Evolutionary conservation across 1,140 invertebrate species (phyloP).

Genomic region (Glomeris maerens): DNA sequence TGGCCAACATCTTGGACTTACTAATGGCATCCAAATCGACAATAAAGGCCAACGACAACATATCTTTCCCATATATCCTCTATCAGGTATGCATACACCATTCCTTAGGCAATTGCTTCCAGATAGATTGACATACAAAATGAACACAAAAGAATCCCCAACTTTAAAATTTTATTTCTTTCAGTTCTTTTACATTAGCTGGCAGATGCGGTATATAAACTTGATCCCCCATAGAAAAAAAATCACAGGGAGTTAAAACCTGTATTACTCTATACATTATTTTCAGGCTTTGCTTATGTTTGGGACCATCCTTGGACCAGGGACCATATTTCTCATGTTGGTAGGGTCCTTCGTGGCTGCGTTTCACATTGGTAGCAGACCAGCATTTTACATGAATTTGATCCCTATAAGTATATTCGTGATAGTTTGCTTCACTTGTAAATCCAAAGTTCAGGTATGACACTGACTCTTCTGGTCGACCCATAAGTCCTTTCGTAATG

Average conservation of each 20-base stretch:
- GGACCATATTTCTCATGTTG: slow-evolving; percentile 47
- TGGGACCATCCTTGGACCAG: slow-evolving; percentile 44
- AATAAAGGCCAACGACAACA: slow-evolving; percentile 40
- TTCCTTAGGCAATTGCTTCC: no score
- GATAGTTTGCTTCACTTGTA: slow-evolving; percentile 33
- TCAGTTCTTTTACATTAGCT: neutral
- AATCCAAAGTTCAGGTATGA: slow-evolving; percentile 34
- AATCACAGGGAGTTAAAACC: neutral
- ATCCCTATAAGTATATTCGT: slow-evolving; percentile 36
- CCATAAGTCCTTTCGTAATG: no score
- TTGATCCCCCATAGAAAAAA: neutral
- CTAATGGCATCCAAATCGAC: slow-evolving; percentile 37
- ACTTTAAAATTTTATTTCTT: slow-evolving; percentile 4
- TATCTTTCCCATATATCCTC: slow-evolving; percentile 41
- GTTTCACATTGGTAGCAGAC: slow-evolving; percentile 37
- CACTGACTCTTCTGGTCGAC: no score
- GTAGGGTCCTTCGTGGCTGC: slow-evolving; percentile 42
- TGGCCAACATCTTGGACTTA: slow-evolving; percentile 50
- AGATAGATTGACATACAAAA: neutral
- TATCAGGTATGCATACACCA: slow-evolving; percentile 28
- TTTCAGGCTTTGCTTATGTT: slow-evolving; percentile 35
- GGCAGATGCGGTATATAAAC: neutral
- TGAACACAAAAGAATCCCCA: neutral
- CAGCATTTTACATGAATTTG: slow-evolving; percentile 34
- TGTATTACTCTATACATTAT: slow-evolving; percentile 1